Conservation (phyloP, 23 tunicate species). For the Trididemnum clinides region DNA sequence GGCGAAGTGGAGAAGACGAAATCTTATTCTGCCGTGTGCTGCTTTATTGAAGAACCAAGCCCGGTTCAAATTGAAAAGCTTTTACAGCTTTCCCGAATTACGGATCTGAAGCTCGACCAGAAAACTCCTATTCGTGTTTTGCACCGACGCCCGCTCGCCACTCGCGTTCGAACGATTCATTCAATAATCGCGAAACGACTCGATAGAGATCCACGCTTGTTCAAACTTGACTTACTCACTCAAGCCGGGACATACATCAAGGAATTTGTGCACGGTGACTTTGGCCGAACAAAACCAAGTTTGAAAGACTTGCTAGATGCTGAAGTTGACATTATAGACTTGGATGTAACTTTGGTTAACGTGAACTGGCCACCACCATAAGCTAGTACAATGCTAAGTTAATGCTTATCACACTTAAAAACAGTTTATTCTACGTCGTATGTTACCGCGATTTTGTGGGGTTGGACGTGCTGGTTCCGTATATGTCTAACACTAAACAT, state of each 20-base stretch:
- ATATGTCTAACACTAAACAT: too few relatives aligned
- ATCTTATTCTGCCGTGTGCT: slow-evolving; percentile 78
- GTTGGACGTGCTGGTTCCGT: too few relatives aligned
- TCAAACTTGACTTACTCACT: slow-evolving; percentile 62
- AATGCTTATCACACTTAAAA: too few relatives aligned
- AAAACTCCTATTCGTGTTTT: slow-evolving; percentile 91
- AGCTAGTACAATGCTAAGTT: too few relatives aligned
- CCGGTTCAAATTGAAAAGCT: slow-evolving; percentile 34
- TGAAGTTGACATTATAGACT: slow-evolving; percentile 81
- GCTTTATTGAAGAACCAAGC: slow-evolving; percentile 28
- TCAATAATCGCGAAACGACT: not conserved
- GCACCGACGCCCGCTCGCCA: slow-evolving; percentile 82
- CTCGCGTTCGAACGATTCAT: slow-evolving; percentile 47
- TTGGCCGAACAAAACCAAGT: slow-evolving; percentile 87
- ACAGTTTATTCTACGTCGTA: too few relatives aligned
- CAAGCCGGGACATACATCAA: slow-evolving; percentile 99
- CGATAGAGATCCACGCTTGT: slow-evolving; percentile 15
- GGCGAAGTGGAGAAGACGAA: slow-evolving; percentile 96
- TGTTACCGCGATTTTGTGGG: too few relatives aligned
- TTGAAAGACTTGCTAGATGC: slow-evolving; percentile 58
- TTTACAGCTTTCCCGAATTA: not conserved
- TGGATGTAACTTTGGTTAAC: slow-evolving; percentile 82
- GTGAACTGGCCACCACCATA: slow-evolving; percentile 86
- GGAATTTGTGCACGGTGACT: slow-evolving; percentile 99
- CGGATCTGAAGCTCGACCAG: slow-evolving; percentile 53